These are phyloP conservation scores for Lutraria rhynchaena DNA, from an alignment of 1,140 invertebrate species.

Conservation along the genomic window DNA sequence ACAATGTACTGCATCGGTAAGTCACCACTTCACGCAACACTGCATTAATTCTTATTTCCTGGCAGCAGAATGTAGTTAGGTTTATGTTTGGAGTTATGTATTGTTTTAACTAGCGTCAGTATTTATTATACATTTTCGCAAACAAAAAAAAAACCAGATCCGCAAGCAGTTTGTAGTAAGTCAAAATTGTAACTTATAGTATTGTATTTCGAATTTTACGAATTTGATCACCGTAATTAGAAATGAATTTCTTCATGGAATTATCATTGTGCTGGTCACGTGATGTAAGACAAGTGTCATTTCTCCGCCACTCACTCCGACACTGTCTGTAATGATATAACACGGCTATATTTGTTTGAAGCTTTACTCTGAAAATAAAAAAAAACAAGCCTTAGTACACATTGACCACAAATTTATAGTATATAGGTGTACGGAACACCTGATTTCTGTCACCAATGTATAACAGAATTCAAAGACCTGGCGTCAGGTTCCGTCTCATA, in stretches of 20 bases:
- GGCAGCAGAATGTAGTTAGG: too few relatives aligned
- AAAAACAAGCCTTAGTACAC: neutral
- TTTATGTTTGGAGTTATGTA: too few relatives aligned
- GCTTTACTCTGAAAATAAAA: neutral
- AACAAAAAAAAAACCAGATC: too few relatives aligned
- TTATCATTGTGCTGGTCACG: neutral
- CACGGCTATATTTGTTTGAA: neutral
- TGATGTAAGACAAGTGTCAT: neutral
- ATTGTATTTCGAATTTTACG: too few relatives aligned
- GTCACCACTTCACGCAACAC: too few relatives aligned
- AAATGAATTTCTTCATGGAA: conserved; percentile 3
- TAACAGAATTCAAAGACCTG: too few relatives aligned
- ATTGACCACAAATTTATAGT: neutral
- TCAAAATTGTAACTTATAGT: too few relatives aligned
- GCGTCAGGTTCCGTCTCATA: neutral
- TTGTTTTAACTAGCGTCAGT: too few relatives aligned
- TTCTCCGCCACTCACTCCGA: neutral
- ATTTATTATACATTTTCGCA: too few relatives aligned
- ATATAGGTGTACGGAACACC: neutral
- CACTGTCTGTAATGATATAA: conserved; percentile 15
- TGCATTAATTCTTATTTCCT: too few relatives aligned
- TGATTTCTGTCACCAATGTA: neutral
- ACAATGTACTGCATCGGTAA: too few relatives aligned
- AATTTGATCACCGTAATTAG: neutral
- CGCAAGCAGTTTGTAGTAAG: too few relatives aligned